phyloP scores from a whole-genome alignment of 2,797 vertebrate genomes.

The Squalus acanthias region DNA sequence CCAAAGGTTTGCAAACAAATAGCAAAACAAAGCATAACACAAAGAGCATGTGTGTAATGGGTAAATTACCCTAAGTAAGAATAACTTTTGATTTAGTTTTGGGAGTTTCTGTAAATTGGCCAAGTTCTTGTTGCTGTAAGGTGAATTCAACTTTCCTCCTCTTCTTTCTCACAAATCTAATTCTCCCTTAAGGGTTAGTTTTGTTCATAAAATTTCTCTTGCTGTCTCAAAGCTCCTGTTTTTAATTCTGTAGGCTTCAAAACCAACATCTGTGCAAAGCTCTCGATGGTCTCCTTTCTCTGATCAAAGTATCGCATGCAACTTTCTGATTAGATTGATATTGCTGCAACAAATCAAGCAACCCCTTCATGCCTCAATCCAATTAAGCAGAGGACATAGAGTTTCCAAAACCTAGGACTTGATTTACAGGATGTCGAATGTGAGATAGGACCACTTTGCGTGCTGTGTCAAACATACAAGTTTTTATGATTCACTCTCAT shows the following conservation, averaged over 20 bases:
- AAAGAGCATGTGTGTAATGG: background rate
- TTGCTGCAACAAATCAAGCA: background rate
- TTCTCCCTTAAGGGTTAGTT: background rate
- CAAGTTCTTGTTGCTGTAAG: background rate
- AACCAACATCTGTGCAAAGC: background rate
- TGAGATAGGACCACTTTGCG: background rate
- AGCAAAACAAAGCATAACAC: background rate
- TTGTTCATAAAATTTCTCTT: background rate
- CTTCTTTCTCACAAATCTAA: background rate
- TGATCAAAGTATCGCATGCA: background rate
- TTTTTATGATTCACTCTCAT: conserved; percentile 16
- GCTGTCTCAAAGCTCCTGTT: background rate
- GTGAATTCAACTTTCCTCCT: background rate
- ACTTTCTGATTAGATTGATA: background rate
- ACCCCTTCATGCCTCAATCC: background rate
- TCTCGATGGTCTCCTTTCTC: background rate
- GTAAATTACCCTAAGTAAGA: background rate
- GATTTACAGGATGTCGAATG: conserved; percentile 15
- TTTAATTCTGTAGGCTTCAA: background rate
- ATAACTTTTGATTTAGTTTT: background rate
- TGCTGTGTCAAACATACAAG: background rate
- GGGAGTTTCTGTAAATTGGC: background rate
- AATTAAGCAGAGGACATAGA: conserved; percentile 6
- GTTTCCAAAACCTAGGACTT: background rate
- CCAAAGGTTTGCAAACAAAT: background rate